Evolutionary conservation across 2,888 invertebrate species (phyloP).

Genomic region (Leptinotarsa tumamoca): DNA sequence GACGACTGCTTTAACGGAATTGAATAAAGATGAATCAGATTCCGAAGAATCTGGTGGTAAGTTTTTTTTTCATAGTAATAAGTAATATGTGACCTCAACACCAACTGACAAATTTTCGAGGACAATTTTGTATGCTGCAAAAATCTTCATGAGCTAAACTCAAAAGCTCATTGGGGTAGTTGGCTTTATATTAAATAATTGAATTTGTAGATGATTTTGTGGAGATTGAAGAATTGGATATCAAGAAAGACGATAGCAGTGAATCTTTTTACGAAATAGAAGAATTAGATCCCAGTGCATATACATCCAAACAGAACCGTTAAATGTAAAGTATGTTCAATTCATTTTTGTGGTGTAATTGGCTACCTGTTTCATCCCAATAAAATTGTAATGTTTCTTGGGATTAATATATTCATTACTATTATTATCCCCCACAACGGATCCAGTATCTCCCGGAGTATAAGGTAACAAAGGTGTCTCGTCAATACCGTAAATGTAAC

Average conservation of each 20-base stretch:
- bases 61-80: slow-evolving; percentile 1
- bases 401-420: no score
- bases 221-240: slow-evolving; percentile 39
- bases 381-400: no score
- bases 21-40: slow-evolving; percentile 30
- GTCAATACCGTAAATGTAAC: no score
- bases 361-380: no score
- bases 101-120: no score
- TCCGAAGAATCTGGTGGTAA: slow-evolving; percentile 36
- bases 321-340: not conserved
- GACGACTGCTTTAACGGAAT: slow-evolving; percentile 52
- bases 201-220: slow-evolving; percentile 28
- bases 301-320: not conserved
- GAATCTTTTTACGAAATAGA: slow-evolving; percentile 55
- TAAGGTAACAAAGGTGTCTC: no score
- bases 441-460: no score
- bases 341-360: slow-evolving; percentile 10
- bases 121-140: no score
- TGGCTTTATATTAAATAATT: not conserved
- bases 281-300: slow-evolving; percentile 34
- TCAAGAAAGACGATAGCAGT: slow-evolving; percentile 42
- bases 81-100: no score
- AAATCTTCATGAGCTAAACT: no score
- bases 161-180: not conserved
- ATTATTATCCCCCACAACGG: no score